Evolutionary conservation across 2,888 invertebrate genomes (phyloP).

Genomic region (Automeris io): DNA sequence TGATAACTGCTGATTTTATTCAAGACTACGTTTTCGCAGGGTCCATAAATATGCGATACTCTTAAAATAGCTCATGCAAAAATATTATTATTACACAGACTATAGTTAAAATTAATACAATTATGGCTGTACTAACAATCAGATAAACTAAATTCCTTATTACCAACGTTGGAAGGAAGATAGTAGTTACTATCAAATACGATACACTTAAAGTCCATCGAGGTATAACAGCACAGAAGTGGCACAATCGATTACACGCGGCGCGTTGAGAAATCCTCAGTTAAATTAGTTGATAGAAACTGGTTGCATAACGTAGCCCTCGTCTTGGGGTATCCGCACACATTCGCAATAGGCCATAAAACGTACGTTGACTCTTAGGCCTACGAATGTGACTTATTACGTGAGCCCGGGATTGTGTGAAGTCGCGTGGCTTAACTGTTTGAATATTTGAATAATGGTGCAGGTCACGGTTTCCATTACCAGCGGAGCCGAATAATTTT

Average conservation of each 20-base stretch:
- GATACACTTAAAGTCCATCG: background rate
- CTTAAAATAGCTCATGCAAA: too few species aligned
- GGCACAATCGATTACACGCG: slow-evolving; percentile 36
- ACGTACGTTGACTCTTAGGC: slow-evolving; percentile 25
- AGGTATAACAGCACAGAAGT: slow-evolving; percentile 25
- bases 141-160: too few species aligned
- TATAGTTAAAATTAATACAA: too few species aligned
- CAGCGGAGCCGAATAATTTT: background rate
- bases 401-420: slow-evolving; percentile 13
- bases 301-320: slow-evolving; percentile 16
- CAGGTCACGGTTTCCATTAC: background rate
- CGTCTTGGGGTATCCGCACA: slow-evolving; percentile 8
- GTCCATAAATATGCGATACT: too few species aligned
- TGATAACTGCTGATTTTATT: too few species aligned
- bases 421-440: slow-evolving; percentile 16
- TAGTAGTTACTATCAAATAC: too few species aligned
- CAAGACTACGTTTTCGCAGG: too few species aligned
- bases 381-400: slow-evolving; percentile 7
- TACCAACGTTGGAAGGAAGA: too few species aligned
- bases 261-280: slow-evolving; percentile 33
- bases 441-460: background rate
- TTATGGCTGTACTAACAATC: too few species aligned
- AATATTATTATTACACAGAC: too few species aligned
- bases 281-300: slow-evolving; percentile 25
- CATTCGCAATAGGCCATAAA: slow-evolving; percentile 29